Percentiles rank a stretch among this genome's conserved stretches.
Conservation (phyloP, 2,888 invertebrate genomes). For the Punctoribates punctum region DNA sequence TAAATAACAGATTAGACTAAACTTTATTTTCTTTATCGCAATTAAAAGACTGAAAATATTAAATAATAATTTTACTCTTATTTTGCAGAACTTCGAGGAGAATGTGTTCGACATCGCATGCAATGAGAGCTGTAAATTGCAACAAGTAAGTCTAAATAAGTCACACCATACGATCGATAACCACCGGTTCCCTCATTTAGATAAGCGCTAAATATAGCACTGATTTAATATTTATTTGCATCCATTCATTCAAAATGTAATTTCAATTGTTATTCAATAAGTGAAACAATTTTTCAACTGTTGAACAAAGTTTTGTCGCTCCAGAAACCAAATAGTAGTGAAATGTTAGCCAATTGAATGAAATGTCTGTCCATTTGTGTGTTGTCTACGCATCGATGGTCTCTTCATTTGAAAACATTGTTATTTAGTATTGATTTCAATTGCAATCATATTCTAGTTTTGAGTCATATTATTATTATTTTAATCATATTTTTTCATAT, state of each 20-base stretch:
- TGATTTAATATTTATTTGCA: too few relatives aligned
- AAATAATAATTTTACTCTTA: slow-evolving; percentile 9
- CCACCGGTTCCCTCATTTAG: too few relatives aligned
- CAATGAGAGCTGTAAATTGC: slow-evolving; percentile 66
- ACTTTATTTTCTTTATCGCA: neutral
- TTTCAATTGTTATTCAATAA: too few relatives aligned
- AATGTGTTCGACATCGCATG: slow-evolving; percentile 63
- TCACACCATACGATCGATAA: neutral
- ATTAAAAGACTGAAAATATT: neutral
- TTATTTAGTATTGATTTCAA: neutral
- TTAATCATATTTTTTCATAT: neutral
- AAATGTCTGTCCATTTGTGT: neutral
- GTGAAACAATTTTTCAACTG: too few relatives aligned
- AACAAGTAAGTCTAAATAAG: slow-evolving; percentile 69
- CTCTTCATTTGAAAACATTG: neutral
- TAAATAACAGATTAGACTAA: neutral
- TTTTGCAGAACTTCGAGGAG: slow-evolving; percentile 44
- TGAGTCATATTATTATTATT: slow-evolving; percentile 15
- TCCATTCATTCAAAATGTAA: too few relatives aligned
- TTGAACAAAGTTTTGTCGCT: too few relatives aligned
- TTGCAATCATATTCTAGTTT: neutral
- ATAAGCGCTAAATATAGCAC: too few relatives aligned
- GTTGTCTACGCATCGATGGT: neutral
- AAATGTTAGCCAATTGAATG: neutral
- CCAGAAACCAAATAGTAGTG: too few relatives aligned